phyloP scores from a whole-genome alignment of 2,797 vertebrate species.

The Myotis myotis region DNA sequence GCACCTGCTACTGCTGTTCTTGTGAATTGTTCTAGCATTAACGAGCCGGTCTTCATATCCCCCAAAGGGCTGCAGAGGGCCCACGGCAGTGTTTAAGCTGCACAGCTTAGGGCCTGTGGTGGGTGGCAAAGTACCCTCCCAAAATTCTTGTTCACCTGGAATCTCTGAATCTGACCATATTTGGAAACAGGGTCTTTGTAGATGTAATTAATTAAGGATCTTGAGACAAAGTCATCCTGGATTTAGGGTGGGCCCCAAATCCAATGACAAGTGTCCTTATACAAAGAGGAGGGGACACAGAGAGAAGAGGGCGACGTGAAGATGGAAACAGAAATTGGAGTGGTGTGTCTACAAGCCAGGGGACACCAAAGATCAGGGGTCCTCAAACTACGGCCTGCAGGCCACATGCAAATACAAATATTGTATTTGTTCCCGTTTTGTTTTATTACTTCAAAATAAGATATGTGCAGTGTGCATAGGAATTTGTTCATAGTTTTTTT shows the following conservation, averaged over 20 bases:
- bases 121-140: not conserved
- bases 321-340: not conserved
- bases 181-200: not conserved
- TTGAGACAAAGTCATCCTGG: not conserved
- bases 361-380: not conserved
- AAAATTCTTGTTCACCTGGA: not conserved
- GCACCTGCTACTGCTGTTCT: not conserved
- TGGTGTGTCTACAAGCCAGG: not conserved
- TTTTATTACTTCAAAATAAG: too few species aligned
- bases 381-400: too few species aligned
- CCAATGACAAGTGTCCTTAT: not conserved
- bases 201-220: not conserved
- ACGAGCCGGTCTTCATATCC: too few species aligned
- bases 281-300: not conserved
- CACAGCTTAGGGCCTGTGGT: not conserved
- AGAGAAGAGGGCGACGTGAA: not conserved
- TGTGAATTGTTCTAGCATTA: not conserved
- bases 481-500: too few species aligned
- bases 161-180: not conserved
- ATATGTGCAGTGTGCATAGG: too few species aligned
- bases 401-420: too few species aligned
- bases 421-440: too few species aligned
- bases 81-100: not conserved
- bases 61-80: not conserved
- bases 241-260: not conserved